Base-by-base conservation (phyloP, 2,797 vertebrate genomes). In the Staurois parvus region DNA sequence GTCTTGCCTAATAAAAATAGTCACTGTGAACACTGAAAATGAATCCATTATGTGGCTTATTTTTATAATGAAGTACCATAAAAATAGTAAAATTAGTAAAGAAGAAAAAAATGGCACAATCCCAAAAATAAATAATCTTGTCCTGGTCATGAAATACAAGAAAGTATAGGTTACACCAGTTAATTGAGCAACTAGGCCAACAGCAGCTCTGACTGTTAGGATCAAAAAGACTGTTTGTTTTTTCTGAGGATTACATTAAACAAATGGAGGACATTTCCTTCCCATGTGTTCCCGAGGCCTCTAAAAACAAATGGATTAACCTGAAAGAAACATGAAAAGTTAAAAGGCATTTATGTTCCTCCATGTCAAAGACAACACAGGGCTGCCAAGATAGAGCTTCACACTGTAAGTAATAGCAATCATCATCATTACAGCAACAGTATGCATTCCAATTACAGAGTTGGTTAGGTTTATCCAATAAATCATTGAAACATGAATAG, bases 251-350 rank as follows among this genome's bases (percentile, higher is more conserved):
- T 56, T 32, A 75, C 45, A 75, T 56, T 75, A 75, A 75, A 75
- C 73, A 75, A 75, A 76, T 76, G 48, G 24, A 15, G 74, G 74
- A 56, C 29, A 56, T 75, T 76, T 76, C 74, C 74, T 76, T 76
- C 52, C 30, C 45, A 56, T 32, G 45, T 75, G 73, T 75, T 30
- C 19, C 17, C 21, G 42, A 21, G 19, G 45, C 73, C 73, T 56
- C 17, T 75, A 45, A 45, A 45, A 30, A 75, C 17, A 26, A 75
- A 21, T 32, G 32, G 73, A 75, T 75, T 75, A 75, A 1, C 21
- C 19, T 59, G 21, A 59, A 59, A 32, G 45, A 52, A 30, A 75
- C 45, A 75, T 56, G 42, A 75, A 75, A 32, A 75, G 42, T 52
- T 75, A 32, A 56, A 56, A 52, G 12, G n/a, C 21, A 21, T 56